Percentiles rank a stretch among this genome's conserved stretches.
Evolutionary conservation across 2,888 invertebrate species (phyloP).

Genomic region (Nomada flava): DNA sequence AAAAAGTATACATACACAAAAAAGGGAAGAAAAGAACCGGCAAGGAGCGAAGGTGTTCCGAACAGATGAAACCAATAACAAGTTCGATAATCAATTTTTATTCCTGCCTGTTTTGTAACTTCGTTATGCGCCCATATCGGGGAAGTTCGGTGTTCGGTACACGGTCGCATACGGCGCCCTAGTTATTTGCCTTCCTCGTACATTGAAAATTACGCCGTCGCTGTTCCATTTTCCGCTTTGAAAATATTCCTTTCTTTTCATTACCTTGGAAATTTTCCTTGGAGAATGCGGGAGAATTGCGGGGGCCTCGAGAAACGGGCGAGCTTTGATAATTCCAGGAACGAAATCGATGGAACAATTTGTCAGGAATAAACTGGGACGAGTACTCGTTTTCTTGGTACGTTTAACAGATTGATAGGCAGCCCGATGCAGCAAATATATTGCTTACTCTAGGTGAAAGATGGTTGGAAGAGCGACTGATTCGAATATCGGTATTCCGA

Average conservation of each 20-base stretch:
- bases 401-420: slow-evolving; percentile 49
- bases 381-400: slow-evolving; percentile 23
- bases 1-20: too few species aligned
- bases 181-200: not conserved
- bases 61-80: slow-evolving; percentile 41
- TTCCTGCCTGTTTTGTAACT: slow-evolving; percentile 43
- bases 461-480: slow-evolving; percentile 13
- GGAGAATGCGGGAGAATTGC: not conserved
- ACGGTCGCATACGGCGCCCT: slow-evolving; percentile 1
- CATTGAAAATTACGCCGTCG: slow-evolving; percentile 12
- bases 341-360: slow-evolving; percentile 30
- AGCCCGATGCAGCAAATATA: slow-evolving; percentile 40
- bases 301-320: not conserved
- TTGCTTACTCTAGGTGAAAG: slow-evolving; percentile 31
- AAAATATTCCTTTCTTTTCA: not conserved
- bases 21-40: slow-evolving; percentile 31
- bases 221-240: not conserved
- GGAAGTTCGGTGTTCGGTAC: slow-evolving; percentile 27
- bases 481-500: slow-evolving; percentile 58
- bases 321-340: not conserved
- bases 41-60: slow-evolving; percentile 47
- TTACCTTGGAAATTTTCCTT: not conserved
- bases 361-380: slow-evolving; percentile 12
- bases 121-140: slow-evolving; percentile 28
- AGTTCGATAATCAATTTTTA: slow-evolving; percentile 63